phyloP scores from a whole-genome alignment of 2,797 vertebrate species.

The Sandelia bainsii region DNA sequence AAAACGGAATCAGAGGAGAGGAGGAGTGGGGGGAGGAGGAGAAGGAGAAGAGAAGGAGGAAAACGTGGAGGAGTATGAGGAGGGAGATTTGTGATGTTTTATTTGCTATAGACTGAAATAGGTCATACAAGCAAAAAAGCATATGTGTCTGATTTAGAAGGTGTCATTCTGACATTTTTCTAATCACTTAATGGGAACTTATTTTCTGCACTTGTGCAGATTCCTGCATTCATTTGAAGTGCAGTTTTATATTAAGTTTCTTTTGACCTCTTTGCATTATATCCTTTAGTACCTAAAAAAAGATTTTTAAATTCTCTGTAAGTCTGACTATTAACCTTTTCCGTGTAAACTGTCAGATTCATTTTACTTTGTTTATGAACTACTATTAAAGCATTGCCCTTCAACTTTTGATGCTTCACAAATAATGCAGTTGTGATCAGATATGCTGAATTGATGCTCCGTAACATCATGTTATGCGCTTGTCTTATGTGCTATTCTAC shows the following conservation, averaged over 20 bases:
- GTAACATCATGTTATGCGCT: too few species aligned
- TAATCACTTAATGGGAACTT: conserved; percentile 13
- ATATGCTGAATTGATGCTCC: background rate
- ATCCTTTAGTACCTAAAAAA: background rate
- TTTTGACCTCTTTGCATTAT: background rate
- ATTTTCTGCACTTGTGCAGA: background rate
- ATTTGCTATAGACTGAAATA: conserved; percentile 51
- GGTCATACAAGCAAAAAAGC: conserved; percentile 47
- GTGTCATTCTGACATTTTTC: conserved; percentile 24
- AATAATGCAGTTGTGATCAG: too few species aligned
- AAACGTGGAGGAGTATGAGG: conserved; percentile 14
- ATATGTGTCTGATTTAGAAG: conserved; percentile 12
- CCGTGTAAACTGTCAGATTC: background rate
- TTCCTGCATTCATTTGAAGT: background rate
- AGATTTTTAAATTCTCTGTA: too few species aligned
- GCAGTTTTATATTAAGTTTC: background rate
- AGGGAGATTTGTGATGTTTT: conserved; percentile 30
- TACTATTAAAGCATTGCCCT: too few species aligned
- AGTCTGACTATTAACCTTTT: too few species aligned
- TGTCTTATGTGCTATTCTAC: too few species aligned
- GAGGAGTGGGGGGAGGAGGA: conserved; percentile 44
- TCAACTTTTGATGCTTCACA: too few species aligned
- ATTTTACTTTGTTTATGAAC: too few species aligned
- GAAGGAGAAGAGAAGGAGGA: conserved; percentile 11
- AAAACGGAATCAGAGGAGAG: conserved; percentile 70